These are phyloP conservation scores for Nebria brevicollis DNA, from an alignment of 2,888 invertebrate genomes.

Conservation along the genomic window DNA sequence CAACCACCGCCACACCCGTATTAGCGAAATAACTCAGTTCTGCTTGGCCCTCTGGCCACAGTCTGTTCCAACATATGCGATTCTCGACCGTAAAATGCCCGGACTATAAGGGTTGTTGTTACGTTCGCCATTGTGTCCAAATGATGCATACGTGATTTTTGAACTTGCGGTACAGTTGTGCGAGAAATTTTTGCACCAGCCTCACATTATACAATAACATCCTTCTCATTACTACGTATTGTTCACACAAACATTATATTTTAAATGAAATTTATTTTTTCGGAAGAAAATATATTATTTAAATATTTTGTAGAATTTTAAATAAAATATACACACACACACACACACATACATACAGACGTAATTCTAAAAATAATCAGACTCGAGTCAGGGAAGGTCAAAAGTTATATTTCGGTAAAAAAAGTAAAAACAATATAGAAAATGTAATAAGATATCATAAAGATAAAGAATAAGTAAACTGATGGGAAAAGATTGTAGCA, in stretches of 20 bases:
- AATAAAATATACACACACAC: too few relatives aligned
- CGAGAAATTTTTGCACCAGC: constrained; percentile 32
- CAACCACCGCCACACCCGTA: constrained; percentile 48
- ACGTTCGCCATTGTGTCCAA: constrained; percentile 36
- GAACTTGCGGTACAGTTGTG: constrained; percentile 44
- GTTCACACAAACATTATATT: too few relatives aligned
- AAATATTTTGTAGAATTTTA: too few relatives aligned
- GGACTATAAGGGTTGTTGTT: constrained; percentile 26
- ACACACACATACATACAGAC: too few relatives aligned
- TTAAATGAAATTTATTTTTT: too few relatives aligned
- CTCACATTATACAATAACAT: neutral
- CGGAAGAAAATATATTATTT: too few relatives aligned
- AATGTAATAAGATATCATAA: neutral
- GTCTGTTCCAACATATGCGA: constrained; percentile 20
- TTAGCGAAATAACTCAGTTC: constrained; percentile 50
- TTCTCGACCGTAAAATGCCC: constrained; percentile 15
- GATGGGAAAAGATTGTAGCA: neutral
- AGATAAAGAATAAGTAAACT: neutral
- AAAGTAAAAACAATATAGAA: neutral
- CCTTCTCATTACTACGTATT: too few relatives aligned
- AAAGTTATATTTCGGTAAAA: too few relatives aligned
- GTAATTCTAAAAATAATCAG: too few relatives aligned
- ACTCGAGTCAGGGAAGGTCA: too few relatives aligned
- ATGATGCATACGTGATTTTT: constrained; percentile 49
- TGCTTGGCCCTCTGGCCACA: constrained; percentile 36